These are phyloP conservation scores for Stegodyphus mimosarum DNA, from an alignment of 1,140 invertebrate genomes.

Conservation along the genomic window DNA sequence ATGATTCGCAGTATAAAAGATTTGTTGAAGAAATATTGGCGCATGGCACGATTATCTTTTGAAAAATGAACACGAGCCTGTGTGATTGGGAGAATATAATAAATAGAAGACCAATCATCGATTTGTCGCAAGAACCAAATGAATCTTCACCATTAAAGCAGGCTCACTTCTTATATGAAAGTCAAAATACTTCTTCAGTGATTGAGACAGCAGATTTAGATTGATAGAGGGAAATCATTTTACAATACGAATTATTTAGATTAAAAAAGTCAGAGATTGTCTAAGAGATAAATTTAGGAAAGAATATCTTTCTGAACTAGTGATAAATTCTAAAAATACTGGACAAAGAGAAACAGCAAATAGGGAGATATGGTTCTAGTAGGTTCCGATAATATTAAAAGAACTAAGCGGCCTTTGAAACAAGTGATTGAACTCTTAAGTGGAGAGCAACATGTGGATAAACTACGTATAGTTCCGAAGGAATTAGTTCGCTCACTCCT, in stretches of 20 bases:
- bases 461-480: too few species aligned
- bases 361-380: too few species aligned
- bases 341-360: too few species aligned
- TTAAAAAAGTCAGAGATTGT: background rate
- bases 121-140: background rate
- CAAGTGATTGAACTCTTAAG: too few species aligned
- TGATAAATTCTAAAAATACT: background rate
- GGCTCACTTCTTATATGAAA: background rate
- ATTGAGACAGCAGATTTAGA: slow-evolving; percentile 1
- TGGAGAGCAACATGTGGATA: too few species aligned
- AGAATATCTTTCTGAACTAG: background rate
- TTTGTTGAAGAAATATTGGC: background rate
- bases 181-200: background rate
- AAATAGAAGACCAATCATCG: background rate
- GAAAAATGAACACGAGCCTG: background rate
- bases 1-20: background rate
- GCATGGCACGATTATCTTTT: background rate
- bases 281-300: background rate
- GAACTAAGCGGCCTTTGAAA: too few species aligned
- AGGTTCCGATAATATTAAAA: too few species aligned
- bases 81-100: background rate
- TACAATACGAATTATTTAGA: background rate
- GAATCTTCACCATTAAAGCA: background rate
- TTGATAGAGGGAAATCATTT: background rate
- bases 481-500: too few species aligned